phyloP scores from a whole-genome alignment of 2,797 vertebrate species.

The Cuculus canorus region DNA sequence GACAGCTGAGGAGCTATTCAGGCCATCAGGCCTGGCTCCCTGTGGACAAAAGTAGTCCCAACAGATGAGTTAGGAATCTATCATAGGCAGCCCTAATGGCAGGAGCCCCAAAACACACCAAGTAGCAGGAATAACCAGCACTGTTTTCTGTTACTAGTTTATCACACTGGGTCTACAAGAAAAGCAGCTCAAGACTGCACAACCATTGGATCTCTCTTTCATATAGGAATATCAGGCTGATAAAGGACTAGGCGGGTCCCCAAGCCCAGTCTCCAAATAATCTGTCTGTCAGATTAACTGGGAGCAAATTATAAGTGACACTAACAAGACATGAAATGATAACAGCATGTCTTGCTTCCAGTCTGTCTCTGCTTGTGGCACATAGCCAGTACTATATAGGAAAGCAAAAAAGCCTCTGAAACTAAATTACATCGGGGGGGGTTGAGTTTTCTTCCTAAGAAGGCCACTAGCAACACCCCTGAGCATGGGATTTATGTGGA shows the following conservation, averaged over 20 bases:
- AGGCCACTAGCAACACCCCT: background rate
- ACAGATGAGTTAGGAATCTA: background rate
- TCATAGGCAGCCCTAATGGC: background rate
- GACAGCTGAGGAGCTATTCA: background rate
- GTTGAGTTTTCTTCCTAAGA: background rate
- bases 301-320: conserved; percentile 49
- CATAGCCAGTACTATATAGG: background rate
- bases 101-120: background rate
- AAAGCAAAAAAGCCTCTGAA: conserved; percentile 11
- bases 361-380: conserved; percentile 30
- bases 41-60: background rate
- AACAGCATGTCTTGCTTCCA: background rate
- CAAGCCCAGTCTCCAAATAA: conserved; percentile 18
- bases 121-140: background rate
- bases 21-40: background rate
- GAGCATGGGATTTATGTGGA: conserved; percentile 21
- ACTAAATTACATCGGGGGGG: background rate
- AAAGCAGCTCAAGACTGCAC: background rate
- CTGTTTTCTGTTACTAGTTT: background rate
- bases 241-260: background rate
- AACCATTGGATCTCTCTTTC: background rate
- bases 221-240: background rate
- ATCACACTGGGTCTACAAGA: background rate
- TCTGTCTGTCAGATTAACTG: conserved; percentile 13
- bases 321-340: background rate